phyloP scores from a whole-genome alignment of 2,888 invertebrate species.

The Drosophila histrio region DNA sequence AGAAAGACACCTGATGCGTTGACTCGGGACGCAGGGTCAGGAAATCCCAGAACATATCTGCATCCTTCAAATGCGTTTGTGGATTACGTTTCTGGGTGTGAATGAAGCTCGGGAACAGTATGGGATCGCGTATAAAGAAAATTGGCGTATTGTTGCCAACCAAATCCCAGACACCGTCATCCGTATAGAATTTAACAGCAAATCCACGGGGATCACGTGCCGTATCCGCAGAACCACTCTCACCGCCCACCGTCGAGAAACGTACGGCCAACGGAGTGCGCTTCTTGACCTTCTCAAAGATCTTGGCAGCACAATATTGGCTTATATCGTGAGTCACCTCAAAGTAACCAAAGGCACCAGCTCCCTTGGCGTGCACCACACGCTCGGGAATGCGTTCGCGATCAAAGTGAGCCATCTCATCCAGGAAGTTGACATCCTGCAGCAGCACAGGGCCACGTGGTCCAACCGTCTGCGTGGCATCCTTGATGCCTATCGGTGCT shows the following conservation, averaged over 20 bases:
- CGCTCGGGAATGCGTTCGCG: slow-evolving; percentile 98
- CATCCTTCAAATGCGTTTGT: slow-evolving; percentile 94
- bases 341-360: slow-evolving; percentile 94
- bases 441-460: slow-evolving; percentile 93
- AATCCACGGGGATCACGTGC: slow-evolving; percentile 96
- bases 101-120: slow-evolving; percentile 97
- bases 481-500: slow-evolving; percentile 88
- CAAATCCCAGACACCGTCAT: slow-evolving; percentile 96
- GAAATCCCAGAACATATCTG: slow-evolving; percentile 99
- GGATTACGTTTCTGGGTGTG: slow-evolving; percentile 99
- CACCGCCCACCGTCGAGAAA: slow-evolving; percentile 95
- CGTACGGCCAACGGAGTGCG: slow-evolving; percentile 91
- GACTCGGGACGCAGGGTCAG: slow-evolving; percentile 94
- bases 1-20: slow-evolving; percentile 93
- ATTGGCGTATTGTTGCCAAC: slow-evolving; percentile 97
- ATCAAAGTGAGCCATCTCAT: slow-evolving; percentile 93
- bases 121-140: slow-evolving; percentile 96
- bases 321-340: slow-evolving; percentile 94
- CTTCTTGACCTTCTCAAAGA: slow-evolving; percentile 92
- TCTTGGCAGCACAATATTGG: slow-evolving; percentile 91
- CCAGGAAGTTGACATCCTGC: slow-evolving; percentile 92
- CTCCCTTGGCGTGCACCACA: slow-evolving; percentile 97
- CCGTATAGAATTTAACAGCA: slow-evolving; percentile 96
- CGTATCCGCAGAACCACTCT: slow-evolving; percentile 96
- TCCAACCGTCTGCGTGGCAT: slow-evolving; percentile 92